Evolutionary conservation across 1,140 invertebrate genomes (phyloP), one percentile per base, ranked within the genome.

Genomic region (Pseudomyrmex gracilis): DNA sequence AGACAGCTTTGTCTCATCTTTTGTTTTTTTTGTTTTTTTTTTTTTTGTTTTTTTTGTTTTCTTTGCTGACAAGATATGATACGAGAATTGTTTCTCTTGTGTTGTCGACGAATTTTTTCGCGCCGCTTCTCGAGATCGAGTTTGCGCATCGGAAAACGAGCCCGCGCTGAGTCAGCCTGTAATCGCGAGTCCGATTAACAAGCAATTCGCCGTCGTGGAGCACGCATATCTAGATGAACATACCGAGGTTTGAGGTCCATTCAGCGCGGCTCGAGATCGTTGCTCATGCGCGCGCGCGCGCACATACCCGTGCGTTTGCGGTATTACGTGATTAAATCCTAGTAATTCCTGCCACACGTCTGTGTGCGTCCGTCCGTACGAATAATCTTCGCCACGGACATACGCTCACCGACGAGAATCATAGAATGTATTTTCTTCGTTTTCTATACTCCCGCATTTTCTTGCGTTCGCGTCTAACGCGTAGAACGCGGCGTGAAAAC

Each of bases 251-350:
- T 83, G 73, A 89, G 77, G 73, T 82, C 77, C 55, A 60, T 82
- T 80, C 85, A 84, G 43, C 49, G 17, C 55, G 20, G 60, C 58
- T 58, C 24, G 47, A 51, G 83, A 83, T 58, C 73, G 49, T 13
- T 60, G 71, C 49, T 67, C 47, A 53, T 73, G 77, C 57, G 64
- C 34, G 4, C 34, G 8, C 61, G 53, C 45, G 47, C 76, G 53
- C 45, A 34, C 76, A 63, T 82, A 77, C 83, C 47, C 58, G 17
- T 34, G 34, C 15, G 64, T 57, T 85, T 47, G 61, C 45, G 74
- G 70, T 89, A 87, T 90, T 91, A 83, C 73, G 86, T 85, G 89
- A 91, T 91, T 91, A 90, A 90, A 90, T 87, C 84, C 78, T 77
- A 85, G 73, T 89, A 89, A 89, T 90, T 87, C 85, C 70, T 60